These are phyloP conservation scores for Luperina testacea DNA, from an alignment of 2,888 invertebrate genomes.

Conservation along the genomic window DNA sequence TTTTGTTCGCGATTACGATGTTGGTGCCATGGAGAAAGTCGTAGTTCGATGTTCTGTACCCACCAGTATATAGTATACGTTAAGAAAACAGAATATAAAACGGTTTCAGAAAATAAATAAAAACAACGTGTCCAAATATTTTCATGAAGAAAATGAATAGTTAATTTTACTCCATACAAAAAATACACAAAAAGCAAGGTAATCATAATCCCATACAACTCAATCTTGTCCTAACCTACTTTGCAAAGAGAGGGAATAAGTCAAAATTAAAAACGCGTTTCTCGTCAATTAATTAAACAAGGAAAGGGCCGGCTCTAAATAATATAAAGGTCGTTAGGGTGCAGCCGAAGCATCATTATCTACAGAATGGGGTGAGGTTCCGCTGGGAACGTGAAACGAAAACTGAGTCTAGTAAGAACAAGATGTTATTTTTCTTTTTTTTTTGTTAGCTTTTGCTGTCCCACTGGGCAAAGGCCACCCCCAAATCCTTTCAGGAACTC, in stretches of 20 bases:
- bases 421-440: no score
- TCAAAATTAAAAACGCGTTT: constrained; percentile 83
- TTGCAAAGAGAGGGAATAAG: constrained; percentile 68
- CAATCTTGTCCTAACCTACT: constrained; percentile 58
- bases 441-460: no score
- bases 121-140: neutral
- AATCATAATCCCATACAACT: constrained; percentile 37
- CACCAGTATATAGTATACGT: neutral
- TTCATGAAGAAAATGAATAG: neutral
- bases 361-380: constrained; percentile 71
- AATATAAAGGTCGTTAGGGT: constrained; percentile 88
- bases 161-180: neutral
- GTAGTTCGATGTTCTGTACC: no score
- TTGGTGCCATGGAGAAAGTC: no score
- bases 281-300: constrained; percentile 87
- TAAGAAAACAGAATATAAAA: neutral
- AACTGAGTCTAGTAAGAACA: neutral
- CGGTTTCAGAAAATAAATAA: neutral
- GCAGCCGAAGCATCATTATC: constrained; percentile 87
- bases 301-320: constrained; percentile 86
- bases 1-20: no score
- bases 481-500: no score
- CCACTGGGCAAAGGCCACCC: no score
- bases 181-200: constrained; percentile 7
- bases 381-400: constrained; percentile 61